phyloP scores from a whole-genome alignment of 1,140 invertebrate species.

The Mamestra configurata region DNA sequence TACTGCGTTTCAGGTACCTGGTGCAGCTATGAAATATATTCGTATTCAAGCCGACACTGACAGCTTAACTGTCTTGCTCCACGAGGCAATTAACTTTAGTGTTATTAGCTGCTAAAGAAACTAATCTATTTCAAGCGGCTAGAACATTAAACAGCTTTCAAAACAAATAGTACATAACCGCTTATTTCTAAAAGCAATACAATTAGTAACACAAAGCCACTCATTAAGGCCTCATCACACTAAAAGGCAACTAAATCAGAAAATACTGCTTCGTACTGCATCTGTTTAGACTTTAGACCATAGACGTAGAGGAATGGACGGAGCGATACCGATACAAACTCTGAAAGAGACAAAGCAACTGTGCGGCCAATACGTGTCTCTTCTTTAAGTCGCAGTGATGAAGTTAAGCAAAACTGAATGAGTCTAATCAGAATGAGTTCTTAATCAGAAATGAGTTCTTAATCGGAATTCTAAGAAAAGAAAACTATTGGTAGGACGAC shows the following conservation, averaged over 20 bases:
- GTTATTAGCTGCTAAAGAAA: conserved; percentile 1
- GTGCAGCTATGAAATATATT: background rate
- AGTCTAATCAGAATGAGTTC: no score
- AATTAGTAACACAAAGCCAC: conserved; percentile 9
- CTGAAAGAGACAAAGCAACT: no score
- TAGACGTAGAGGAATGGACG: no score
- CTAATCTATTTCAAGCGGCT: background rate
- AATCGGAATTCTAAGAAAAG: no score
- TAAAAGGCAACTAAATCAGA: conserved; percentile 19
- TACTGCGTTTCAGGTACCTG: no score
- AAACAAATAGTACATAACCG: background rate
- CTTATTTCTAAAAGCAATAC: background rate
- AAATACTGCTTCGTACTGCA: background rate
- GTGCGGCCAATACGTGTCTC: no score
- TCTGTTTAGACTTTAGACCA: background rate
- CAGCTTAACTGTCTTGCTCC: background rate
- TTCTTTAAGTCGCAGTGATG: no score
- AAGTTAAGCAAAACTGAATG: no score
- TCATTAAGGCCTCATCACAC: background rate
- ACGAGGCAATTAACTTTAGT: background rate
- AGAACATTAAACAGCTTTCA: background rate
- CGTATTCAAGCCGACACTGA: background rate
- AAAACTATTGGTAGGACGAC: no score
- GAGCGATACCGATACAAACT: no score
- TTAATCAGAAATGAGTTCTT: no score